Evolutionary conservation across 2,797 vertebrate genomes (phyloP), one percentile per base, ranked within the genome.

Genomic region (Australoheros facetus): DNA sequence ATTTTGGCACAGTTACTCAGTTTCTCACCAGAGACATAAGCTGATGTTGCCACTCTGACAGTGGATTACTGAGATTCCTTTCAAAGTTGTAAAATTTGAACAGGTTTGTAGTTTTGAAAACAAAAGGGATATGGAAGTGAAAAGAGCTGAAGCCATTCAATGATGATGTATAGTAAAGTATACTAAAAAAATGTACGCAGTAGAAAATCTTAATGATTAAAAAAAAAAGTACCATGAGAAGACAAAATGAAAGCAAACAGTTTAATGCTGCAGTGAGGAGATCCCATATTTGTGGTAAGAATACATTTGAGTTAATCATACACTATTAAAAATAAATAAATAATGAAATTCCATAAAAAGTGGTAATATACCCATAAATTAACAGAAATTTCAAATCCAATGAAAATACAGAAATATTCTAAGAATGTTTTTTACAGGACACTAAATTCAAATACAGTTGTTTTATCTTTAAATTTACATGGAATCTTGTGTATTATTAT

Each of bases 1-100:
- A 91, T 89, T 91, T 76, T 85, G 88, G 81, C 86, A 85, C 66
- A 86, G 51, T 88, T 75, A 70, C 75, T 87, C 79, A 7, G 70
- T 77, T 78, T 82, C 37, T 85, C 85, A 62, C 66, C 66, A 79
- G 79, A 88, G 87, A 85, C 81, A 32, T 48, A 57, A 56, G 75
- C 77, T 87, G 87, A 88, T 85, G 72, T 73, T 80, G 77, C 75
- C 62, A 83, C 70, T 85, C 75, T 86, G 73, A 81, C 77, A 48
- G 55, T 55, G 81, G 77, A 74, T 79, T 21, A 56, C 77, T 54
- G 85, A 85, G 89, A 87, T 59, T 87, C 54, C 59, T 64, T 51
- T 59, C 70, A 64, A 83, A 58, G 60, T 79, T 75, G 78, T 80
- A 69, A 48, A 84, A 89, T 87, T 79, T 85, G 56, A 84, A 56